Base-by-base conservation (phyloP, 2,888 invertebrate species). In the Pachycephus smyrnensis region DNA sequence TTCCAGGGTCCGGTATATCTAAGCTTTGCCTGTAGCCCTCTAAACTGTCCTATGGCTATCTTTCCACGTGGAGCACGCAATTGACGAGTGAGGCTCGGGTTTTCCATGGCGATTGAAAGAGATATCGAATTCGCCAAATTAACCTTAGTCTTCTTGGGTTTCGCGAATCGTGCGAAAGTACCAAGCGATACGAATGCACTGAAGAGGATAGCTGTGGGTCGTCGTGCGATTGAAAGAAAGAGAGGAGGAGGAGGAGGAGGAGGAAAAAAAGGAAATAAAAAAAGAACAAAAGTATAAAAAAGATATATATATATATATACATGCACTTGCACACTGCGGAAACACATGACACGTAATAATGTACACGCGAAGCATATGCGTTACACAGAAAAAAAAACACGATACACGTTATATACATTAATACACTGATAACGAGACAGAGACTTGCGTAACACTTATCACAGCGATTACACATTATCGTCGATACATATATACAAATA, bases 1-100 rank as follows among this genome's bases (percentile, higher is more conserved):
- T 33, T 77, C 74, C 84, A 86, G 85, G 87, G 80, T 80, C 83
- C 82, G 82, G 81, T 82, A 84, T 86, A 84, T 84, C 86, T 83
- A 86, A 86, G 83, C 83, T 87, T 87, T 86, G 83, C 84, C 86
- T 84, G 83, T 87, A 87, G 85, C 82, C 83, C 85, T 86, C 83
- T 85, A 85, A 40, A 85, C 79, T 77, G 81, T 15, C 84, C 84
- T 85, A 85, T 85, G 86, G 85, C 85, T 85, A 85, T 86, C 86
- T 85, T 83, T 84, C 84, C 82, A 78, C 84, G 79, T 76, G 84
- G 83, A 79, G 82, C 80, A 78, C 79, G 82, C 79, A 79, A 84
- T 40, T 40, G 15, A 40, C 40, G 40, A 40, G 15, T 83, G 82
- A 83, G 81, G 76, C 82, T 82, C 79, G 80, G 82, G 80, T 80